Evolutionary conservation across 2,888 invertebrate species (phyloP).

Genomic region (Mesorhabditis belari): DNA sequence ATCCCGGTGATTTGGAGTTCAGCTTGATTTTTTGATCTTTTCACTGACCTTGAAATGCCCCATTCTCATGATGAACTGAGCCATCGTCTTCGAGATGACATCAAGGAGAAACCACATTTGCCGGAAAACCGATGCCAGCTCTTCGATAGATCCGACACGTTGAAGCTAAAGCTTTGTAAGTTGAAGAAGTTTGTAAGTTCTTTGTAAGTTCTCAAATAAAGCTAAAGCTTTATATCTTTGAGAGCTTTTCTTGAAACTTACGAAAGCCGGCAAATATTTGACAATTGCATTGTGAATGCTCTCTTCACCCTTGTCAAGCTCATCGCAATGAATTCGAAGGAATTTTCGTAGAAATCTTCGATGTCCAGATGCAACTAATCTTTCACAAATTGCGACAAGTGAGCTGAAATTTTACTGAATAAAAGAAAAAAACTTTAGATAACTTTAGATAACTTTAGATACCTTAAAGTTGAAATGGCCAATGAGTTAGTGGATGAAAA

Average conservation of each 20-base stretch:
- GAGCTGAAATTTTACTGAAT: conserved; percentile 39
- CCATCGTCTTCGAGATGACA: conserved; percentile 85
- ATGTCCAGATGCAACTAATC: conserved; percentile 74
- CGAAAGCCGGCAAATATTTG: conserved; percentile 31
- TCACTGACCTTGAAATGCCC: conserved; percentile 73
- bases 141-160: conserved; percentile 68
- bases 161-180: conserved; percentile 65
- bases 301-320: not conserved
- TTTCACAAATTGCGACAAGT: conserved; percentile 79
- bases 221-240: too few species aligned
- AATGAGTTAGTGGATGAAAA: conserved; percentile 74
- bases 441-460: not conserved
- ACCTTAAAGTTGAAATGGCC: conserved; percentile 65
- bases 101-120: conserved; percentile 89
- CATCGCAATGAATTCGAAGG: conserved; percentile 11
- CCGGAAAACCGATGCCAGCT: conserved; percentile 82
- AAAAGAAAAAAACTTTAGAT: not conserved
- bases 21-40: not conserved
- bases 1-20: not conserved
- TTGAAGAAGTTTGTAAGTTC: conserved; percentile 75
- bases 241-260: too few species aligned
- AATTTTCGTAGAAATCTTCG: conserved; percentile 65
- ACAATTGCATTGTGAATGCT: conserved; percentile 1
- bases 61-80: conserved; percentile 76
- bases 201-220: too few species aligned